Base-by-base conservation (phyloP, 2,888 invertebrate genomes). In the Caenorhabditis wallacei region DNA sequence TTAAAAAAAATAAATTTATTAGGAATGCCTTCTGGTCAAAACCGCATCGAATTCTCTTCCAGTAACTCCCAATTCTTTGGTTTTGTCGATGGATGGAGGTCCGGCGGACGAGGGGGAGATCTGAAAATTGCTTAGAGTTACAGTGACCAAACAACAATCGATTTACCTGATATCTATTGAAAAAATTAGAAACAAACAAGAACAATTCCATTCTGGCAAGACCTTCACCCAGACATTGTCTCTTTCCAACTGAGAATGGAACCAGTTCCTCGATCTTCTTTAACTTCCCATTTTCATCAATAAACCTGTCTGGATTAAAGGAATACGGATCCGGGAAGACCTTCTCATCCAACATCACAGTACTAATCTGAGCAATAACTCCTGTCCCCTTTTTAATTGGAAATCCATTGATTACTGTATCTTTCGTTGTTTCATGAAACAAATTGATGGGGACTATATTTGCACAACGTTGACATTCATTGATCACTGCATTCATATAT, bases 401-500 rank as follows among this genome's bases (percentile, higher is more conserved):
- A 35, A 78, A 66, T 4, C 76, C 76, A 1, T 35, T 54, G 43
- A 82, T 71, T 8, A 71, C 61, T 11, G 76, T 76, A 37, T 82
- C 76, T 26, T 57, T 51, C 11, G 82, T 82, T n/a, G 76, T 76
- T 11, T 46, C 48, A 43, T 74, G 82, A 16, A 66, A 43, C 18
- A 82, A 22, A 30, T 82, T 82, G n/a, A 71, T 13, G 2, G 82
- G 82, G 3, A 82, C 56, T 0, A 82, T 61, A 30, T 82, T 82
- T 3, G 71, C 82, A 26, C 74, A 64, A 20, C 82, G 37, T 71
- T 82, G 82, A 24, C 64, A 57, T 30, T 74, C 81, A 76, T 84
- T 86, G 37, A 88, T 72, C 35, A 88, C 81, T 4, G 88, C 87
- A 18, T 74, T 71, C 48, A 80, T 75, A 53, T 87, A 88, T n/a